Percentiles rank a stretch among this genome's conserved stretches.
Conservation (phyloP, 2,888 invertebrate genomes). For the Pandemis heparana region DNA sequence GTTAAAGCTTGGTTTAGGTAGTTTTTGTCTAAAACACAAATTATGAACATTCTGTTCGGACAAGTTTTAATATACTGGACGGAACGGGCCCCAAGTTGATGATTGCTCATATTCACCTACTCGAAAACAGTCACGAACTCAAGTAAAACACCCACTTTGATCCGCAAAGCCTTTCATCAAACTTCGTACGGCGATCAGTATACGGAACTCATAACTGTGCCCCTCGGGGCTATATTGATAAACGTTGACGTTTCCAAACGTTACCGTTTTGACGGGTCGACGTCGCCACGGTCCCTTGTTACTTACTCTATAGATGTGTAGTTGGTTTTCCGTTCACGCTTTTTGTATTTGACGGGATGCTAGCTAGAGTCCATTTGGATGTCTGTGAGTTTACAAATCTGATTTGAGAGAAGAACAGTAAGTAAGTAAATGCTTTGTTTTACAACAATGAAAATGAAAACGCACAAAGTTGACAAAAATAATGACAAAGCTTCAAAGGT, state of each 20-base stretch:
- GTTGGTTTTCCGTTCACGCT: background rate
- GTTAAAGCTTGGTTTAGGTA: too few species aligned
- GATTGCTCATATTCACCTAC: background rate
- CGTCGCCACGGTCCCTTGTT: constrained; percentile 17
- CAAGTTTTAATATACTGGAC: background rate
- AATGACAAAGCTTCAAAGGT: too few species aligned
- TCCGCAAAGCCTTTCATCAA: constrained; percentile 17
- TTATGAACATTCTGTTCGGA: background rate
- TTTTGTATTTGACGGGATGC: background rate
- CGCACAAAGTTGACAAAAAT: too few species aligned
- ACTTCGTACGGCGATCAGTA: constrained; percentile 15
- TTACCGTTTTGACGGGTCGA: constrained; percentile 22
- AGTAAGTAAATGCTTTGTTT: too few species aligned
- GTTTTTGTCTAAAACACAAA: background rate
- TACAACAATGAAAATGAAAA: too few species aligned
- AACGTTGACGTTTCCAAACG: constrained; percentile 28
- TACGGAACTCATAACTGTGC: constrained; percentile 27
- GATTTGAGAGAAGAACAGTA: background rate
- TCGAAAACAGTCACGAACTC: constrained; percentile 10
- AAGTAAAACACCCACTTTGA: constrained; percentile 10
- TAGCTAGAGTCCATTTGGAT: background rate
- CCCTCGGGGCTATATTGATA: constrained; percentile 23
- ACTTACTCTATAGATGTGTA: constrained; percentile 45
- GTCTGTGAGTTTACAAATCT: background rate
- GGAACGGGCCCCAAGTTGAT: background rate